Evolutionary conservation across 1,140 invertebrate species (phyloP).

Genomic region (Bombus confusus): DNA sequence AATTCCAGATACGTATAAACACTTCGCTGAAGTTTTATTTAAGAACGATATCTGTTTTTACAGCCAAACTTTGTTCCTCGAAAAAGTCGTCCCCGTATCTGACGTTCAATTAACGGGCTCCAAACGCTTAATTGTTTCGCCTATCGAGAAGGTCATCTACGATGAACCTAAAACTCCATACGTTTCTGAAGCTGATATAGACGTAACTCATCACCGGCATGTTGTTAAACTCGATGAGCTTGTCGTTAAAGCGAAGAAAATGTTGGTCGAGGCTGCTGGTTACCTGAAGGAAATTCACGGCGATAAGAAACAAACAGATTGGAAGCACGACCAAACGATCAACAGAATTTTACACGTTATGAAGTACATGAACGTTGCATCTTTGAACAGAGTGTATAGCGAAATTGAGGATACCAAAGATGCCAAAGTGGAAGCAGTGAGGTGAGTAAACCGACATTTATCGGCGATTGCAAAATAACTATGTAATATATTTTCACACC

Average conservation of each 20-base stretch:
- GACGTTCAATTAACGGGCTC: conserved; percentile 41
- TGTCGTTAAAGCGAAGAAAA: conserved; percentile 71
- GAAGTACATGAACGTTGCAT: conserved; percentile 70
- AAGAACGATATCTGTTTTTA: conserved; percentile 48
- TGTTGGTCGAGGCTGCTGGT: conserved; percentile 72
- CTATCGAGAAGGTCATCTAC: conserved; percentile 70
- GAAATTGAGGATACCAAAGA: conserved; percentile 58
- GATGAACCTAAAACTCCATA: conserved; percentile 59
- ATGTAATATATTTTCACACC: not conserved
- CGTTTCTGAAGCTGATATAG: conserved; percentile 58
- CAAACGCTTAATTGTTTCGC: conserved; percentile 52
- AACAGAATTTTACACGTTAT: conserved; percentile 74
- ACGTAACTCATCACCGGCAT: conserved; percentile 75
- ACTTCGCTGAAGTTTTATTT: conserved; percentile 2
- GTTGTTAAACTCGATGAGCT: conserved; percentile 66
- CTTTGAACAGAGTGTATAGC: conserved; percentile 70
- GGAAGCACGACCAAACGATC: conserved; percentile 74
- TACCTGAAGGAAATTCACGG: conserved; percentile 78
- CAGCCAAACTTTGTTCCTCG: conserved; percentile 78
- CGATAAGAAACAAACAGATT: conserved; percentile 70
- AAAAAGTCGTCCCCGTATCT: conserved; percentile 51
- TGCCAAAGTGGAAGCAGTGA: conserved; percentile 51
- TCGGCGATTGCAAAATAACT: not conserved
- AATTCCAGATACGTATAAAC: no score
- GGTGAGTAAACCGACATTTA: conserved; percentile 34